A percentile compares a stretch with the other conserved stretches of the same genome.
Evolutionary conservation across 2,113 vertebrate genomes (phyloP).

Genomic region (Willisornis vidua): DNA sequence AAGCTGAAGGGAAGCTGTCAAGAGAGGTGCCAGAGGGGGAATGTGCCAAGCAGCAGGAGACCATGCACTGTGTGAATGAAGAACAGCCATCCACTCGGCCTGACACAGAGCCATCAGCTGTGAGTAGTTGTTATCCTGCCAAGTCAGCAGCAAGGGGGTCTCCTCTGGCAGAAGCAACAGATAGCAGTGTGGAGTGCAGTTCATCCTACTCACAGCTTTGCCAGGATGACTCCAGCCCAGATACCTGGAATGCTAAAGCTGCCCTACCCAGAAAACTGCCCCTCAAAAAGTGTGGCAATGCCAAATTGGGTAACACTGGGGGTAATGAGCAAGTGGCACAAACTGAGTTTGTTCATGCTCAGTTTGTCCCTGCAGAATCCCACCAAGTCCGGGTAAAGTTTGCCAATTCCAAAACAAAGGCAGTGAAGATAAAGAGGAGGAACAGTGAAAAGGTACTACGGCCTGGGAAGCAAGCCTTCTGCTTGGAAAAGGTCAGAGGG

Average conservation of each 20-base stretch:
- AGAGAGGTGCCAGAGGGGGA: slow-evolving; percentile 17
- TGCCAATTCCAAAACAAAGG: slow-evolving; percentile 80
- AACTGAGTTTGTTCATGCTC: slow-evolving; percentile 78
- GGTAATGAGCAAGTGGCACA: slow-evolving; percentile 40
- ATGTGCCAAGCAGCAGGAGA: slow-evolving; percentile 31
- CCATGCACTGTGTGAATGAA: neutral
- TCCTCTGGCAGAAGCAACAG: neutral
- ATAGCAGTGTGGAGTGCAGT: neutral
- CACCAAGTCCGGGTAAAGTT: slow-evolving; percentile 77
- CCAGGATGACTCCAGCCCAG: neutral
- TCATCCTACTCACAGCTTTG: neutral
- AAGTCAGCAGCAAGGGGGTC: neutral
- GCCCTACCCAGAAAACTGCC: slow-evolving; percentile 14
- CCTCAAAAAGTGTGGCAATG: slow-evolving; percentile 31
- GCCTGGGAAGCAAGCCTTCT: slow-evolving; percentile 51
- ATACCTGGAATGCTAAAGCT: neutral
- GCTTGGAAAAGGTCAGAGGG: slow-evolving; percentile 68
- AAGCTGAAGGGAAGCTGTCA: neutral
- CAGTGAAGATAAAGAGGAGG: slow-evolving; percentile 78
- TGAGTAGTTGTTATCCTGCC: neutral
- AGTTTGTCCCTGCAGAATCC: slow-evolving; percentile 77
- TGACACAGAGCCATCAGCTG: slow-evolving; percentile 1
- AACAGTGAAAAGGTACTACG: slow-evolving; percentile 71
- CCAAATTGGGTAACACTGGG: neutral
- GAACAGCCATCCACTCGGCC: neutral